Evolutionary conservation across 2,888 invertebrate genomes (phyloP).

Genomic region (Dryobotodes eremita): DNA sequence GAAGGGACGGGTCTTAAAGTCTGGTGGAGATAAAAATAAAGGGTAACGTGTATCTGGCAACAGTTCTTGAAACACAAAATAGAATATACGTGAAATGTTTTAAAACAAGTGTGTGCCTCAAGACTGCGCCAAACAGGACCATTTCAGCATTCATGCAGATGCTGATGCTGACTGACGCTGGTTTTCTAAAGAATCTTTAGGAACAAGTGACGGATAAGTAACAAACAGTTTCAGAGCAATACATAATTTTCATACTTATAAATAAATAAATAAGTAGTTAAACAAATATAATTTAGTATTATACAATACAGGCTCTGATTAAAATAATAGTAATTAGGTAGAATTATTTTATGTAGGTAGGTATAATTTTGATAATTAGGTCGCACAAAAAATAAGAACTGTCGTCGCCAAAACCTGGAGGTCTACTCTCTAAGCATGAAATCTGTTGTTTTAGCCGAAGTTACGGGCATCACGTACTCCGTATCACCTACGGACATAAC

Average conservation of each 20-base stretch:
- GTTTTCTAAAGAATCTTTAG: background rate
- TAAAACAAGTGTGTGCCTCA: background rate
- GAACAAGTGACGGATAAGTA: background rate
- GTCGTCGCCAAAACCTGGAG: background rate
- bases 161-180: background rate
- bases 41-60: background rate
- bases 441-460: too few relatives aligned
- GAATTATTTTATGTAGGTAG: too few relatives aligned
- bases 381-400: background rate
- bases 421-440: too few relatives aligned
- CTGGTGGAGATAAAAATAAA: conserved; percentile 66
- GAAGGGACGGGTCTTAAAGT: conserved; percentile 83
- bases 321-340: too few relatives aligned
- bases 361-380: too few relatives aligned
- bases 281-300: background rate
- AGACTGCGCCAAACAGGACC: background rate
- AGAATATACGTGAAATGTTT: background rate
- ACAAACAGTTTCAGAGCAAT: background rate
- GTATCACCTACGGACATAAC: too few relatives aligned
- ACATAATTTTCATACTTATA: background rate
- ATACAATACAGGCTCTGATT: background rate
- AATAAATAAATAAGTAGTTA: background rate
- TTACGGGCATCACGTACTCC: too few relatives aligned
- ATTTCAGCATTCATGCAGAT: background rate
- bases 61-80: background rate